Evolutionary conservation across 2,797 vertebrate genomes (phyloP).

Genomic region (Aphelocoma californica): DNA sequence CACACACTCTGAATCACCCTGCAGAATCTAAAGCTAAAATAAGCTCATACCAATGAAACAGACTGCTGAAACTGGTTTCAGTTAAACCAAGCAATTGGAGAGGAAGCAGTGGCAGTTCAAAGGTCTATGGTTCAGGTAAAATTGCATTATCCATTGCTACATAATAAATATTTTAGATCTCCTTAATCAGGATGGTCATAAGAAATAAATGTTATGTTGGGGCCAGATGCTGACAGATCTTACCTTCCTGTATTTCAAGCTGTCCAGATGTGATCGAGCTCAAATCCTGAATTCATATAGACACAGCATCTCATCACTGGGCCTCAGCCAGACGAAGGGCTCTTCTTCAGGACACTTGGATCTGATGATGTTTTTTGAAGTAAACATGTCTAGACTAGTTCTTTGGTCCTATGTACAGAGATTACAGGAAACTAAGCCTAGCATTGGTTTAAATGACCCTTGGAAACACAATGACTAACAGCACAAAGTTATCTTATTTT

Average conservation of each 20-base stretch:
- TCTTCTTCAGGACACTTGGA: not conserved
- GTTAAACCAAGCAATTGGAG: not conserved
- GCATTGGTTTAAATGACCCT: not conserved
- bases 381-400: not conserved
- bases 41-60: not conserved
- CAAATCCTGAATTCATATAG: not conserved
- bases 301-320: not conserved
- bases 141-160: not conserved
- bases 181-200: not conserved
- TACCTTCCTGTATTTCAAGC: not conserved
- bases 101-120: not conserved
- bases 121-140: not conserved
- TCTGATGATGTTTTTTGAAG: not conserved
- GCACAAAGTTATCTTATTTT: not conserved
- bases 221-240: not conserved
- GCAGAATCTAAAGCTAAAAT: not conserved
- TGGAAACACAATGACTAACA: not conserved
- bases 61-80: not conserved
- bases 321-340: not conserved
- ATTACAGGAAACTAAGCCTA: not conserved
- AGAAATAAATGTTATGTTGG: not conserved
- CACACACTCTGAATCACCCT: not conserved
- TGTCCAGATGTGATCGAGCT: not conserved
- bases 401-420: not conserved
- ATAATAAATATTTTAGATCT: not conserved